phyloP scores from a whole-genome alignment of 2,797 vertebrate genomes.

The Lophotriccus pileatus region DNA sequence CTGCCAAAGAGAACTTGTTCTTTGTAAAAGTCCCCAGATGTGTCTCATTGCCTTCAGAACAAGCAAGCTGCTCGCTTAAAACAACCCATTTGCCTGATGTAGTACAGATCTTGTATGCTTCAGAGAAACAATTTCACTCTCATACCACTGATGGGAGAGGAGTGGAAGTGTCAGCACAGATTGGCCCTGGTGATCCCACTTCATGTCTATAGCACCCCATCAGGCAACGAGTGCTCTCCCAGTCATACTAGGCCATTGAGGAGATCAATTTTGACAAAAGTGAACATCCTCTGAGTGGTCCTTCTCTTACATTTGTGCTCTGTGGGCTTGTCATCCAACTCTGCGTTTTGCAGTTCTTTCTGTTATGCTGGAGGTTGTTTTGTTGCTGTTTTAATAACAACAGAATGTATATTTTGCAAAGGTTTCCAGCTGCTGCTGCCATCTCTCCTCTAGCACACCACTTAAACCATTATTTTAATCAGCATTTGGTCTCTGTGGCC shows the following conservation, averaged over 20 bases:
- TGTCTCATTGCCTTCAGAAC: neutral
- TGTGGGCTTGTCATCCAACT: neutral
- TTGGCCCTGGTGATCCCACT: neutral
- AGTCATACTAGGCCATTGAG: neutral
- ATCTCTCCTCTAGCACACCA: neutral
- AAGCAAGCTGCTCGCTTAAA: neutral
- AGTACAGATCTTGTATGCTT: neutral
- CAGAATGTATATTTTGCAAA: neutral
- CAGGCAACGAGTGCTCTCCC: neutral
- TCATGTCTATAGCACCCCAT: accelerated
- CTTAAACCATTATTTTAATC: neutral
- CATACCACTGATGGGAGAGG: neutral
- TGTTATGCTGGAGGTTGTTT: neutral
- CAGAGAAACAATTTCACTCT: neutral
- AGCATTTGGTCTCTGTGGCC: neutral
- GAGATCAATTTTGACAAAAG: neutral
- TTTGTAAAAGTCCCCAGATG: neutral
- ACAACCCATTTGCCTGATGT: neutral
- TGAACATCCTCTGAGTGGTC: neutral
- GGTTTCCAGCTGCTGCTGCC: neutral
- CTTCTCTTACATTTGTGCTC: neutral
- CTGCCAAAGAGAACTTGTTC: neutral
- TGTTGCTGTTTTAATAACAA: neutral
- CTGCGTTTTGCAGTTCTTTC: neutral
- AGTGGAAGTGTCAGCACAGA: neutral